These are phyloP conservation scores for Notolabrus celidotus DNA, from an alignment of 2,797 vertebrate species.

Conservation along the genomic window DNA sequence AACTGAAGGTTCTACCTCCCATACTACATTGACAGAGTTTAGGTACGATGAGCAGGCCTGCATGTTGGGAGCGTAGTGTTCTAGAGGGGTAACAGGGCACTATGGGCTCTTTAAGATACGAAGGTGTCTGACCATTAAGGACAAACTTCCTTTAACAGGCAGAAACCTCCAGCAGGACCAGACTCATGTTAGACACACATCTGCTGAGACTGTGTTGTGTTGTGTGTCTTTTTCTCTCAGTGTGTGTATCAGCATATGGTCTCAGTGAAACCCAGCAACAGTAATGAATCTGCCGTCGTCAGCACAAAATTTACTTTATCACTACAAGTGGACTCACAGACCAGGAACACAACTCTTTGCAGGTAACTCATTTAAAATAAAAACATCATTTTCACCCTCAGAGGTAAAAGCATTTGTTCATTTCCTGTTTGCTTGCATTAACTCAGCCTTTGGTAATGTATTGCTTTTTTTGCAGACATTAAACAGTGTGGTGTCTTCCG, in stretches of 20 bases:
- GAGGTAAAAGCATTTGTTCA: constrained; percentile 23
- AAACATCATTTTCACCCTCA: neutral
- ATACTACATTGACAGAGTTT: too few species aligned
- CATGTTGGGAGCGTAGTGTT: too few species aligned
- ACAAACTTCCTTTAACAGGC: too few species aligned
- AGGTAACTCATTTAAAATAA: constrained; percentile 72
- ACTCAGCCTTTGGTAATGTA: constrained; percentile 24
- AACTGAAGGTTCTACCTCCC: too few species aligned
- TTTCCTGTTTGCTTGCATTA: constrained; percentile 29
- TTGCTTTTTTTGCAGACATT: constrained; percentile 44
- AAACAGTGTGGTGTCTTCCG: constrained; percentile 69
- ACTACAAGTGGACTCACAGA: constrained; percentile 62
- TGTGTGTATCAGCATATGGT: constrained; percentile 79
- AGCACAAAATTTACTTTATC: constrained; percentile 77
- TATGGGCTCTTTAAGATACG: too few species aligned
- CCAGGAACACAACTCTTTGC: constrained; percentile 73
- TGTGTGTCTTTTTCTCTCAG: constrained; percentile 63
- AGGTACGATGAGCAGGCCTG: too few species aligned
- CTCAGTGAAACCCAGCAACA: constrained; percentile 61
- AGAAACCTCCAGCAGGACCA: too few species aligned
- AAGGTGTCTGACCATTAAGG: too few species aligned
- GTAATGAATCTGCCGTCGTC: constrained; percentile 75
- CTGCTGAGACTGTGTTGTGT: too few species aligned
- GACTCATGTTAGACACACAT: too few species aligned
- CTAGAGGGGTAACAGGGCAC: too few species aligned